These are phyloP conservation scores for Hydrolagus colliei DNA, from an alignment of 2,797 vertebrate genomes.

Conservation along the genomic window DNA sequence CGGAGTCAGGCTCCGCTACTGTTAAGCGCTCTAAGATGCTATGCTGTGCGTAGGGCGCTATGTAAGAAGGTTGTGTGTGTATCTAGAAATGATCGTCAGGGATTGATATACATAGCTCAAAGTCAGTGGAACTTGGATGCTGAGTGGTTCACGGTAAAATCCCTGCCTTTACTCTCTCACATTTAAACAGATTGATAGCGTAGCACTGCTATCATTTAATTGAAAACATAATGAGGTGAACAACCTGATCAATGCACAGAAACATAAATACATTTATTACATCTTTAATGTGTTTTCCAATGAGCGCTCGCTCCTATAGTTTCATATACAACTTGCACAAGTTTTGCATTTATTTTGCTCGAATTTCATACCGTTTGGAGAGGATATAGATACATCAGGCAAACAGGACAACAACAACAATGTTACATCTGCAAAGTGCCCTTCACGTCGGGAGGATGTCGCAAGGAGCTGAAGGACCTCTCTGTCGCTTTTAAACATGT, in stretches of 20 bases:
- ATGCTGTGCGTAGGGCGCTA: too few relatives aligned
- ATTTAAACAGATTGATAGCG: slow-evolving; percentile 20
- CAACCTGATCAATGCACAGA: slow-evolving; percentile 8
- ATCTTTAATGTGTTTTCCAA: slow-evolving; percentile 9
- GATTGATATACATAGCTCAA: too few relatives aligned
- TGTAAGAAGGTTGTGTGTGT: too few relatives aligned
- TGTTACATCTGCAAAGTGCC: too few relatives aligned
- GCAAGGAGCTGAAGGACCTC: not conserved
- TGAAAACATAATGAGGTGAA: slow-evolving; percentile 27
- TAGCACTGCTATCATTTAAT: slow-evolving; percentile 14
- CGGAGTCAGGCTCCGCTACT: too few relatives aligned
- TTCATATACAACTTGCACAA: not conserved
- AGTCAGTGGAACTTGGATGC: too few relatives aligned
- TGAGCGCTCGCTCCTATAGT: not conserved
- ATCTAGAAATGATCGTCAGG: too few relatives aligned
- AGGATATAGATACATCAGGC: not conserved
- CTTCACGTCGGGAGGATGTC: too few relatives aligned
- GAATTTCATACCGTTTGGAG: not conserved
- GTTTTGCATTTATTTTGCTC: not conserved
- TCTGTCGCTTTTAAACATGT: not conserved
- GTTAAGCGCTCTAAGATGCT: too few relatives aligned
- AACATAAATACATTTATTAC: slow-evolving; percentile 21
- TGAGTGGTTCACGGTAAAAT: not conserved
- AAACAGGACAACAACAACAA: not conserved
- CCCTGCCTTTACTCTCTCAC: not conserved